Base-by-base conservation (phyloP, 1,140 invertebrate genomes). In the Drosophila jambulina region DNA sequence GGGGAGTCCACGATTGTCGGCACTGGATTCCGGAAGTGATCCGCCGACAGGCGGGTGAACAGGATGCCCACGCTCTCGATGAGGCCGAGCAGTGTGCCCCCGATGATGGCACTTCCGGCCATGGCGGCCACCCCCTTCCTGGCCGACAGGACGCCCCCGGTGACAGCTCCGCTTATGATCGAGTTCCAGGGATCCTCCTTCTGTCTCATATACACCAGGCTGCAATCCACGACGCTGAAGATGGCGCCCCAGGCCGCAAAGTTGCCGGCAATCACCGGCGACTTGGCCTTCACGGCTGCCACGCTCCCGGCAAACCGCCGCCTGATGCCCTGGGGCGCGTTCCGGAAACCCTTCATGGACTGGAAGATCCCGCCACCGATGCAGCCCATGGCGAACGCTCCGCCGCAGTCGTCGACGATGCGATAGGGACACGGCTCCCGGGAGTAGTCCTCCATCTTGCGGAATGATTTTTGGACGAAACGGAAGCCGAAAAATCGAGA, bases 141-240 rank as follows among this genome's bases (percentile, higher is more conserved):
- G 15, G 98, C 97, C 21, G 99, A 97, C 67, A 99, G 93, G 80
- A 99, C 96, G 36, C 97, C 99, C 34, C 99, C 99, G 43, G 99
- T 99, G 0, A 97, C 94, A 1, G 98, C 98, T 2, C 99, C 99
- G 94, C 98, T 99, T 45, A 98, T 97, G 40, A 99, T 99, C 1
- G 98, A 99, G 93, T 98, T 99, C 98, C 98, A 99, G 0, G 98
- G 98, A 93, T 99, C 98, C 95, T 99, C 99, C 92, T 99, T 99
- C 93, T 98, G 96, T 51, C 98, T 93, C 51, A 99, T 94, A 87
- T 98, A 97, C 10, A 99, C 97, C 76, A 99, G 93, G 32, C 97
- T 96, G 93, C 99, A 99, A 92, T 99, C 99, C 75, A 99, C 98
- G n/a, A 98, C 97, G 29, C 98, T 99, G 93, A 99, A 99, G 93